Base-by-base conservation (phyloP, 1,140 invertebrate genomes). In the Mamestra configurata region DNA sequence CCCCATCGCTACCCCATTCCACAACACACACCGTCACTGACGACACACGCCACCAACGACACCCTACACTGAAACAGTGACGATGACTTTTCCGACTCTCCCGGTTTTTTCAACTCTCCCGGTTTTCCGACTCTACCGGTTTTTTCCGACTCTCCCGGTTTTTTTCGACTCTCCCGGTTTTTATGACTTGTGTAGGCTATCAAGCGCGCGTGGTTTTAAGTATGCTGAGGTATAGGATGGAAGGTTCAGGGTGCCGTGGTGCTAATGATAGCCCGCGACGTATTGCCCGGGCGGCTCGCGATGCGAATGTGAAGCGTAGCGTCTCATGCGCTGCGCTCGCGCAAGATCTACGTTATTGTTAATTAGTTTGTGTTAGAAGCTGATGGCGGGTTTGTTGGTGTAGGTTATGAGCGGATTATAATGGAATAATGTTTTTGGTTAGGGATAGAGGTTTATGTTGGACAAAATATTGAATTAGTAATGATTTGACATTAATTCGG, bases 1-100 rank as follows among this genome's bases (percentile, higher is more conserved):
- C 57, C 93, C 93, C 93, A 94, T 94, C 79, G 24, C 83, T 90
- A 90, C 88, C 93, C 92, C 93, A 94, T 93, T 84, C 87, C 92
- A 93, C 90, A 87, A 84, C 89, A 89, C 89, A 89, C 92, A 90
- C 89, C 86, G 85, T 89, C 91, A 91, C 91, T 88, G 84, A 88
- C 85, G 82, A 78, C 84, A 84, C 85, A 79, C 61, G 70, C 70
- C 55, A 68, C 76, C 71, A n/a, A 77, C 87, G 86, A 89, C 88
- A 89, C 89, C 86, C 88, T 79, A 27, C 64, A 68, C 64, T 27
- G 1, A 24, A 71, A 78, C 73, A 55, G 43, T 71, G 64, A 68
- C 40, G 35, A 83, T 64, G 66, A 68, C 72, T 73, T 77, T 68
- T 51, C 37, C 53, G 27, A 64, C 31, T 72, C 49, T 20, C 55